Conservation (phyloP, 2,113 vertebrate species). For the Larimichthys crocea region DNA sequence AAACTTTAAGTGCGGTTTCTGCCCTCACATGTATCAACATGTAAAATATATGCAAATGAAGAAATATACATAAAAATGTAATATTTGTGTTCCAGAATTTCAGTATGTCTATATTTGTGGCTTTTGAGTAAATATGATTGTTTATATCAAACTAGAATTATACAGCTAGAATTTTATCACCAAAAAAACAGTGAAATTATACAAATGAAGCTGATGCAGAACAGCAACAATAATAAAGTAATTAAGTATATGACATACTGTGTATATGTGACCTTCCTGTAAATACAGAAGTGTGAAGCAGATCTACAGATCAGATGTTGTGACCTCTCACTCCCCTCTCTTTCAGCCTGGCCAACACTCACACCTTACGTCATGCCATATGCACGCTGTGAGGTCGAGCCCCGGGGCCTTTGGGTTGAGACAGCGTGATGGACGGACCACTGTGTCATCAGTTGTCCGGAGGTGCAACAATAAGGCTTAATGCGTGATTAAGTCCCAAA, state of each 20-base stretch:
- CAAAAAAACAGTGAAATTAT: too few relatives aligned
- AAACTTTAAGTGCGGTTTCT: neutral
- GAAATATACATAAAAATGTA: too few relatives aligned
- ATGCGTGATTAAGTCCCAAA: conserved; percentile 69
- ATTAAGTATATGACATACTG: neutral
- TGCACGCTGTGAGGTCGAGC: conserved; percentile 50
- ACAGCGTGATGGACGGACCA: conserved; percentile 38
- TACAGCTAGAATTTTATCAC: neutral
- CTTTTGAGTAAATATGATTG: neutral
- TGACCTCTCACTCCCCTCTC: conserved; percentile 28
- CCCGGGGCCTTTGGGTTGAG: conserved; percentile 41
- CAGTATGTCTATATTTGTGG: too few relatives aligned
- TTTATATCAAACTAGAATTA: neutral
- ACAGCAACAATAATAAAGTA: neutral
- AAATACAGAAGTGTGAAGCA: neutral
- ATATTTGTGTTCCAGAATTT: too few relatives aligned
- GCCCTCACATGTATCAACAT: neutral
- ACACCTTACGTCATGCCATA: conserved; percentile 65
- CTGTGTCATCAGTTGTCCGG: conserved; percentile 75
- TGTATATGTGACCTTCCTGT: neutral
- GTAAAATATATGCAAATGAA: too few relatives aligned
- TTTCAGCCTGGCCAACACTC: neutral
- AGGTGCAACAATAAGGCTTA: conserved; percentile 70
- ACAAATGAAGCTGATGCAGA: neutral
- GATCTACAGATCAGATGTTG: neutral